Evolutionary conservation across 2,888 invertebrate species (phyloP).

Genomic region (Drosophila kuntzei): DNA sequence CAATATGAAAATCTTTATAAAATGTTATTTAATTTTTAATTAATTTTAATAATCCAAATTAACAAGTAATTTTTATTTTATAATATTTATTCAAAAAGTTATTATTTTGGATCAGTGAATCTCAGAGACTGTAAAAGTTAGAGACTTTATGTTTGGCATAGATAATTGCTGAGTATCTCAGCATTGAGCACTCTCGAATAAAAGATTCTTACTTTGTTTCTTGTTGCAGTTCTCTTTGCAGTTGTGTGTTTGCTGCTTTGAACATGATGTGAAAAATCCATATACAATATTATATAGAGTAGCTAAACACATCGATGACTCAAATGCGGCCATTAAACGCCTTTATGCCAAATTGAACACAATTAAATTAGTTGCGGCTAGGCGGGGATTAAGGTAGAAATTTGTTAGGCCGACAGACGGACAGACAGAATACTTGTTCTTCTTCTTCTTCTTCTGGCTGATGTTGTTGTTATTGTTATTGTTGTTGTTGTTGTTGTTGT

Average conservation of each 20-base stretch:
- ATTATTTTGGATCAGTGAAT: too few species aligned
- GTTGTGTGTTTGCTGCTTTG: slow-evolving; percentile 29
- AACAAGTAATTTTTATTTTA: too few species aligned
- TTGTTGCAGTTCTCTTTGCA: slow-evolving; percentile 7
- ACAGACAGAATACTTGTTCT: slow-evolving; percentile 9
- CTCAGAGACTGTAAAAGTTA: too few species aligned
- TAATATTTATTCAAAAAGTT: too few species aligned
- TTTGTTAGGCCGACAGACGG: slow-evolving; percentile 18
- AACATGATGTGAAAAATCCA: slow-evolving; percentile 43
- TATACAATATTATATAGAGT: slow-evolving; percentile 16
- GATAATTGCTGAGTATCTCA: neutral
- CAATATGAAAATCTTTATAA: too few species aligned
- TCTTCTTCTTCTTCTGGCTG: slow-evolving; percentile 23
- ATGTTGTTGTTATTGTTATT: slow-evolving; percentile 19
- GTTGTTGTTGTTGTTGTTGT: slow-evolving; percentile 22
- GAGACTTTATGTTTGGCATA: too few species aligned
- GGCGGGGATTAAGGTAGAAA: slow-evolving; percentile 67
- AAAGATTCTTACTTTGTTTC: neutral
- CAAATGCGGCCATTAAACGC: slow-evolving; percentile 59
- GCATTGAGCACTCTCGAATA: neutral
- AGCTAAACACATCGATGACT: slow-evolving; percentile 4
- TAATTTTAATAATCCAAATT: too few species aligned
- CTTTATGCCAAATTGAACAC: slow-evolving; percentile 79
- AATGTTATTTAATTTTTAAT: too few species aligned
- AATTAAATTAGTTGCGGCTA: slow-evolving; percentile 79